phyloP scores from a whole-genome alignment of 1,140 invertebrate species.

The Cyclina sinensis region DNA sequence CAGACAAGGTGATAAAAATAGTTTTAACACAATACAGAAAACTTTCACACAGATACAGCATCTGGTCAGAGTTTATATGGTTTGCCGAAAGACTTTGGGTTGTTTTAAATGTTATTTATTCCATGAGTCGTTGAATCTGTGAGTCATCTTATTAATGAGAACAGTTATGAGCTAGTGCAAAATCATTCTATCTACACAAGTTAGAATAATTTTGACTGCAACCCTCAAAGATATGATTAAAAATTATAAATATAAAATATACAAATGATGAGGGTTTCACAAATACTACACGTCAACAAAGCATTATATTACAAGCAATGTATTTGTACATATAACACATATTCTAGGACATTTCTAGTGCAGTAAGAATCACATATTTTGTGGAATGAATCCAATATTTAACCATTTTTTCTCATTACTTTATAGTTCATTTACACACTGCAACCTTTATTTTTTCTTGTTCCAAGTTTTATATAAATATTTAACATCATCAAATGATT shows the following conservation, averaged over 20 bases:
- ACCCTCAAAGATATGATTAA: background rate
- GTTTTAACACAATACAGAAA: no score
- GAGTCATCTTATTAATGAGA: constrained; percentile 50
- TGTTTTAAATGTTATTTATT: background rate
- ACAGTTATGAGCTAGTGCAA: background rate
- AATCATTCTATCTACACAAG: background rate
- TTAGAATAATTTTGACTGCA: background rate
- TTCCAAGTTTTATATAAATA: no score
- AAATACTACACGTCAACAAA: background rate
- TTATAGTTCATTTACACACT: no score
- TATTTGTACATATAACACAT: no score
- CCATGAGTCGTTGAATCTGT: constrained; percentile 50
- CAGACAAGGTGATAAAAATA: no score
- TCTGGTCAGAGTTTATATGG: background rate
- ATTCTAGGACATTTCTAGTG: no score
- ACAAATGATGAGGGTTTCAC: background rate
- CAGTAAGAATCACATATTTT: no score
- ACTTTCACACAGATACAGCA: background rate
- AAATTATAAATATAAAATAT: background rate
- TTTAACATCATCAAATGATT: no score
- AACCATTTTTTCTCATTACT: no score
- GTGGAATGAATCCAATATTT: no score
- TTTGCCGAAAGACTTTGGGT: constrained; percentile 43
- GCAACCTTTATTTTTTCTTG: no score
- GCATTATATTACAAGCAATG: no score